These are phyloP conservation scores for Myotis findleyi DNA, from an alignment of 2,797 vertebrate species.

Conservation along the genomic window DNA sequence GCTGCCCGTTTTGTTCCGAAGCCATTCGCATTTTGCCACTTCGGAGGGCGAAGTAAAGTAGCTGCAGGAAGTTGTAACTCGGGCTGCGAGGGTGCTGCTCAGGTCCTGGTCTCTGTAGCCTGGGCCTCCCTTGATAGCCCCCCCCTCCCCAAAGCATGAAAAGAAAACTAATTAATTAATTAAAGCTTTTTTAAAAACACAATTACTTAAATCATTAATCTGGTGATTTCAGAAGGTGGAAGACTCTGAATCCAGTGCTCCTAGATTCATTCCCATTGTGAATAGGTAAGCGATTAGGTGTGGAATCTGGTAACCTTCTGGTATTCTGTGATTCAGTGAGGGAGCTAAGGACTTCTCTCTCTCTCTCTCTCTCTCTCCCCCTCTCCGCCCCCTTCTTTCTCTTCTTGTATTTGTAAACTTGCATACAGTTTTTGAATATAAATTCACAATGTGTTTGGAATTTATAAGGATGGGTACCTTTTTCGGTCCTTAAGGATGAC, in stretches of 20 bases:
- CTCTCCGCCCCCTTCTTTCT: no score
- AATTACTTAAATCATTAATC: not conserved
- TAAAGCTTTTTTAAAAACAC: not conserved
- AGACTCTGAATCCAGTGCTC: not conserved
- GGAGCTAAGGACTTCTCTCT: not conserved
- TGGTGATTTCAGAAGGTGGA: not conserved
- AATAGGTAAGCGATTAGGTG: not conserved
- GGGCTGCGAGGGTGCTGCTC: conserved; percentile 62
- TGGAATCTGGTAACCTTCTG: not conserved
- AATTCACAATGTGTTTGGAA: not conserved
- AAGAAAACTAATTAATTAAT: not conserved
- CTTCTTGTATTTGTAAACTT: not conserved
- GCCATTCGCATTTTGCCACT: conserved; percentile 89
- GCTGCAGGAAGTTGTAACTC: conserved; percentile 81
- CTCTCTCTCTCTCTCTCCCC: no score
- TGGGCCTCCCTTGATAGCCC: not conserved
- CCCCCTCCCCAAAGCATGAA: not conserved
- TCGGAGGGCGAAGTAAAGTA: conserved; percentile 88
- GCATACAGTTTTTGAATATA: not conserved
- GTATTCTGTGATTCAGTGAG: not conserved
- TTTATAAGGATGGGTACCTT: not conserved
- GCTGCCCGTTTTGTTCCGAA: conserved; percentile 90
- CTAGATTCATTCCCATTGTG: no score
- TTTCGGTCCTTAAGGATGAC: not conserved
- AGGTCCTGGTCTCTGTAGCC: not conserved